Evolutionary conservation across 2,888 invertebrate genomes (phyloP).

Genomic region (Lumbricus terrestris): DNA sequence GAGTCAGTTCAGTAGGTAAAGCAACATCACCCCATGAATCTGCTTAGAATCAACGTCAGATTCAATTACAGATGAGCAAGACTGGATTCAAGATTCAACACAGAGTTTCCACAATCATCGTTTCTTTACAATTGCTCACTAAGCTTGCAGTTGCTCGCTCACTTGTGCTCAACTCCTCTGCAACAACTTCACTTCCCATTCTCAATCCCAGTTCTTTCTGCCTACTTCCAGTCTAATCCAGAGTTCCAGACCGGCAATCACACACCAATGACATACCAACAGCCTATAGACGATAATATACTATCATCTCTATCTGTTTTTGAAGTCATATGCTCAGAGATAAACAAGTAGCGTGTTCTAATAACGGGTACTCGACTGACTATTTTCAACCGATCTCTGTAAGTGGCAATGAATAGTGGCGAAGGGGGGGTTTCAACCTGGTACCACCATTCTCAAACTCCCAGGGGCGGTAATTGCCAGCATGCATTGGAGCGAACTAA

Average conservation of each 20-base stretch:
- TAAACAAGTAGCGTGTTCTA: background rate
- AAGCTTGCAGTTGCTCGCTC: background rate
- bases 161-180: background rate
- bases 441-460: background rate
- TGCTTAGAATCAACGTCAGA: background rate
- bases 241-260: background rate
- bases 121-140: background rate
- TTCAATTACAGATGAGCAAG: too few species aligned
- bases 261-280: background rate
- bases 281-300: background rate
- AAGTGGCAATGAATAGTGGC: too few species aligned
- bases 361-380: background rate
- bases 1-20: background rate
- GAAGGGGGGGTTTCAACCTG: too few species aligned
- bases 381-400: background rate
- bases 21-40: background rate
- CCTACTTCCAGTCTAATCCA: background rate
- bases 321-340: background rate
- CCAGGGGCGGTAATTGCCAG: background rate
- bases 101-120: background rate
- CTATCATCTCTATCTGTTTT: background rate
- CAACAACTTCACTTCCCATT: background rate
- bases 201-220: background rate
- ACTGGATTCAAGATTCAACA: background rate
- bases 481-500: background rate